phyloP scores from a whole-genome alignment of 2,888 invertebrate genomes.

The Drosophila recens region DNA sequence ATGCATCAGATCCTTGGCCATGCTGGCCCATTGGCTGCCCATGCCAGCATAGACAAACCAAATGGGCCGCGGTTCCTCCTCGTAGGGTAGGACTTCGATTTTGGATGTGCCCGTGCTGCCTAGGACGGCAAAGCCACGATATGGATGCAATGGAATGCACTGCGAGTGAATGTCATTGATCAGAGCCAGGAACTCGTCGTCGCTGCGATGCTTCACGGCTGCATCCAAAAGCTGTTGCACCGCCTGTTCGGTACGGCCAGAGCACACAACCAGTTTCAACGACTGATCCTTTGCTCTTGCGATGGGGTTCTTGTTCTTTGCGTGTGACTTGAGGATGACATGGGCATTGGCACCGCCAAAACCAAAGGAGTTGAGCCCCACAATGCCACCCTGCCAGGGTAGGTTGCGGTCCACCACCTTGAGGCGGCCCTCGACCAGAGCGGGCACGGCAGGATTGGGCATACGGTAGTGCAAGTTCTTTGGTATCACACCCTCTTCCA shows the following conservation, averaged over 20 bases:
- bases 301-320: constrained; percentile 88
- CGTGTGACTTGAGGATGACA: constrained; percentile 92
- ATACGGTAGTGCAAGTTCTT: constrained; percentile 94
- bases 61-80: constrained; percentile 90
- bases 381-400: constrained; percentile 94
- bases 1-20: constrained; percentile 94
- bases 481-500: constrained; percentile 96
- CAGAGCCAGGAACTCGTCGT: constrained; percentile 91
- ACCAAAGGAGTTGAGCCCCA: constrained; percentile 98
- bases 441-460: constrained; percentile 96
- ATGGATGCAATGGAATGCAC: constrained; percentile 91
- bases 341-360: constrained; percentile 99
- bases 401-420: constrained; percentile 94
- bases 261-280: constrained; percentile 89
- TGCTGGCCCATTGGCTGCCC: constrained; percentile 99
- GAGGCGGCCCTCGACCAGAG: constrained; percentile 94
- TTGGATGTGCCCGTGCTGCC: constrained; percentile 85
- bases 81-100: constrained; percentile 86
- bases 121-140: constrained; percentile 93
- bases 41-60: constrained; percentile 99
- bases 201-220: constrained; percentile 87
- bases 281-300: constrained; percentile 5
- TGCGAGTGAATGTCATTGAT: constrained; percentile 91
- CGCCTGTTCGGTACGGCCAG: constrained; percentile 94
- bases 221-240: constrained; percentile 89